Evolutionary conservation across 2,113 vertebrate species (phyloP).

Genomic region (Malurus cyaneus): DNA sequence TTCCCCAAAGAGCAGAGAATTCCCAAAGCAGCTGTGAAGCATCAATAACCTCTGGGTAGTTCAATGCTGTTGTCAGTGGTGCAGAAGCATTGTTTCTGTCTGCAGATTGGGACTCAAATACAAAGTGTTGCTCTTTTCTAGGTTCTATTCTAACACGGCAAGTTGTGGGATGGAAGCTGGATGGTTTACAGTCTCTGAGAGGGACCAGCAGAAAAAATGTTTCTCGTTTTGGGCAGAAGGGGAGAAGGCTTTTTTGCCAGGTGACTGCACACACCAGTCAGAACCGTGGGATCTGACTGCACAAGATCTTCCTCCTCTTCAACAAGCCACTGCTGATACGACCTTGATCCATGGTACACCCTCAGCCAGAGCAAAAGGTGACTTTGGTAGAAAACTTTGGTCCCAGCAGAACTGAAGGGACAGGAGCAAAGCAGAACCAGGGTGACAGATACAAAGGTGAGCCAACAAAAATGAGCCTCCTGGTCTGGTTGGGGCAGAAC

Average conservation of each 20-base stretch:
- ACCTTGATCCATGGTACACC: not conserved
- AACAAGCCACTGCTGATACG: not conserved
- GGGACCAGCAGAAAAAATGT: rapidly evolving
- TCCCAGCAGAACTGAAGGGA: not conserved
- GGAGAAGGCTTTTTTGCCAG: not conserved
- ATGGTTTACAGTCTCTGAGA: not conserved
- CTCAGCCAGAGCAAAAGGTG: not conserved
- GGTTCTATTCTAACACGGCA: not conserved
- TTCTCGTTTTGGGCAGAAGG: not conserved
- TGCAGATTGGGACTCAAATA: not conserved
- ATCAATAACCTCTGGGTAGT: not conserved
- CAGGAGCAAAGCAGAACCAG: not conserved
- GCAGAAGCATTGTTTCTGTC: not conserved
- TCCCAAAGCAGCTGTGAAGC: not conserved
- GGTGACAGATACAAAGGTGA: not conserved
- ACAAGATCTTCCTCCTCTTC: not conserved
- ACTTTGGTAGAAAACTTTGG: not conserved
- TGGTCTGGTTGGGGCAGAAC: not conserved
- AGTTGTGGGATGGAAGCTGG: not conserved
- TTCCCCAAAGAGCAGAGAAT: not conserved
- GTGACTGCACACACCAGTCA: not conserved
- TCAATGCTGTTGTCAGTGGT: not conserved
- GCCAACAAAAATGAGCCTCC: not conserved
- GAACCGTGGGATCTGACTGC: not conserved
- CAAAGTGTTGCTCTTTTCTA: not conserved